phyloP scores from a whole-genome alignment of 2,113 vertebrate species.

The Chinchilla lanigera region DNA sequence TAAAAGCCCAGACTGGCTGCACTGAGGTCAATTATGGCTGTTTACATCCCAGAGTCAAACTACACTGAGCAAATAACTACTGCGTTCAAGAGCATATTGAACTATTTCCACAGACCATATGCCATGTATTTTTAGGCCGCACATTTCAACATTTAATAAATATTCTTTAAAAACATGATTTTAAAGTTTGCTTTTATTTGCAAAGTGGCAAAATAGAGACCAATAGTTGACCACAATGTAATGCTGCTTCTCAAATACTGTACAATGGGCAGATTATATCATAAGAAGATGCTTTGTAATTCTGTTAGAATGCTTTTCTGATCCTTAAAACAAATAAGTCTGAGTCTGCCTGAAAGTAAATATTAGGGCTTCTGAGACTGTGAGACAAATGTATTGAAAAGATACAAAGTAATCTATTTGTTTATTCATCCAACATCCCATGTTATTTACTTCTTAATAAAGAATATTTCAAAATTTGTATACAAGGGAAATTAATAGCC shows the following conservation, averaged over 20 bases:
- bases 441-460: not conserved
- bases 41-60: not conserved
- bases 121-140: not conserved
- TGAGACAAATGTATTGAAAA: not conserved
- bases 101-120: not conserved
- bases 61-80: not conserved
- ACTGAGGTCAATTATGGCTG: not conserved
- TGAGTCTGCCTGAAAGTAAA: not conserved
- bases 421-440: not conserved
- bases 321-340: not conserved
- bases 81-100: not conserved
- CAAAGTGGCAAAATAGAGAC: not conserved
- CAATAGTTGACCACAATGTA: not conserved
- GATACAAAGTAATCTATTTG: not conserved
- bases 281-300: not conserved
- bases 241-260: not conserved
- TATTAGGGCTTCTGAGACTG: not conserved
- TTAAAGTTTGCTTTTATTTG: not conserved
- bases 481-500: not conserved
- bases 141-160: not conserved
- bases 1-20: not conserved
- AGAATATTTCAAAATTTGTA: not conserved
- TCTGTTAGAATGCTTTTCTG: not conserved
- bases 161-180: not conserved
- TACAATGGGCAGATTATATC: not conserved